Evolutionary conservation across 2,888 invertebrate genomes (phyloP).

Genomic region (Tachina grossa): DNA sequence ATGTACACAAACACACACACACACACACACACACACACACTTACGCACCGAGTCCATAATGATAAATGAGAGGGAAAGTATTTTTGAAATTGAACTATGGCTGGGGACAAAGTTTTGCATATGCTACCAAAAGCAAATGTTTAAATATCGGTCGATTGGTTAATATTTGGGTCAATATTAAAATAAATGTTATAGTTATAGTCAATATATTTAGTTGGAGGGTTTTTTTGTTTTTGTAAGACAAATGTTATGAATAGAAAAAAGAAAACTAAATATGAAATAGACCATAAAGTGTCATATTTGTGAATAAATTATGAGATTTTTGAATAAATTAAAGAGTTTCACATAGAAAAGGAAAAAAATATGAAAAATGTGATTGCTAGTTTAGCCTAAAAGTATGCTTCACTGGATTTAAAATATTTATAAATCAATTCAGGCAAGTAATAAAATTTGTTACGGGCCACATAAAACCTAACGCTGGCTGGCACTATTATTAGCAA

Average conservation of each 20-base stretch:
- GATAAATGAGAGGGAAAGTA: conserved; percentile 44
- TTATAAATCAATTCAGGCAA: conserved; percentile 54
- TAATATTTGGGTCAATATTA: conserved; percentile 68
- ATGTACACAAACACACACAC: not conserved
- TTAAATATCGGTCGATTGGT: conserved; percentile 66
- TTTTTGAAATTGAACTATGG: conserved; percentile 30
- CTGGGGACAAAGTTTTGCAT: conserved; percentile 63
- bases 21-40: not conserved
- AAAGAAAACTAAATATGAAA: conserved; percentile 2
- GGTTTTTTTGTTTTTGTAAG: conserved; percentile 21
- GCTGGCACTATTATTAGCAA: not conserved
- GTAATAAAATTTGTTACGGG: conserved; percentile 53
- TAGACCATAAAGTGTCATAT: conserved; percentile 58
- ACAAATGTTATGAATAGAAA: conserved; percentile 1
- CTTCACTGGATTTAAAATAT: conserved; percentile 42
- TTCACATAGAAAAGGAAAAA: conserved; percentile 20
- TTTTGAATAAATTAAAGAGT: conserved; percentile 30
- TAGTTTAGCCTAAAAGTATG: conserved; percentile 50
- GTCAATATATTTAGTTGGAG: conserved; percentile 30
- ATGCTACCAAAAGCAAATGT: conserved; percentile 45
- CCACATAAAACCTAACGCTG: conserved; percentile 34
- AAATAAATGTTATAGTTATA: conserved; percentile 58
- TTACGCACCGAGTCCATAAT: not conserved
- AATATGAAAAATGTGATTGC: conserved; percentile 16
- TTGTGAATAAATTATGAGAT: conserved; percentile 45